Percentiles rank a stretch among this genome's conserved stretches.
These are phyloP conservation scores for Eolophus roseicapilla DNA, from an alignment of 2,113 vertebrate genomes.

Conservation along the genomic window DNA sequence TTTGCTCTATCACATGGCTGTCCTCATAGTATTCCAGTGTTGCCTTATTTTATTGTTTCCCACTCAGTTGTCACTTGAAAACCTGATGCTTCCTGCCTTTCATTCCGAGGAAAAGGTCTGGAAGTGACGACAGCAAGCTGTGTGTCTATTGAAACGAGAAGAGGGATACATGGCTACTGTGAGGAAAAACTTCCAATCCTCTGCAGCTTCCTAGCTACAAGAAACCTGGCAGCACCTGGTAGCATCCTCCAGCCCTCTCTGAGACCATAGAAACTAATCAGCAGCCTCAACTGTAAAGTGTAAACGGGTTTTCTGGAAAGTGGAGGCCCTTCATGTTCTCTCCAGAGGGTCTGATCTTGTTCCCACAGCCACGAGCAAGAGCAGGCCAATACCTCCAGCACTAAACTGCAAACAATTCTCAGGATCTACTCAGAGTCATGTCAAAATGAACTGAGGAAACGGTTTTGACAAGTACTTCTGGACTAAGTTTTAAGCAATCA, in stretches of 20 bases:
- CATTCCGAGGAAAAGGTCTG: background rate
- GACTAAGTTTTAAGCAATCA: slow-evolving; percentile 82
- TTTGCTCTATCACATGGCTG: background rate
- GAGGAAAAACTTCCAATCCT: background rate
- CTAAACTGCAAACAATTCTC: slow-evolving; percentile 54
- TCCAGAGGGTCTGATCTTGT: background rate
- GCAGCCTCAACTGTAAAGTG: background rate
- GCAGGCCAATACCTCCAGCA: background rate
- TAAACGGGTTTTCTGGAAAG: background rate
- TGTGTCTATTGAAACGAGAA: background rate
- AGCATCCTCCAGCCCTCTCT: background rate
- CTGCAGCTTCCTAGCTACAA: background rate
- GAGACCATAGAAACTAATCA: background rate
- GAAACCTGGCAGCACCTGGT: background rate
- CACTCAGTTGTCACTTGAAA: background rate
- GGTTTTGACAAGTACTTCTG: slow-evolving; percentile 79
- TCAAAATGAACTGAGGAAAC: slow-evolving; percentile 78
- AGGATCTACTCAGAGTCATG: slow-evolving; percentile 70
- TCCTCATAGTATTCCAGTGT: background rate
- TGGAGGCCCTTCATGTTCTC: background rate
- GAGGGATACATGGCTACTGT: background rate
- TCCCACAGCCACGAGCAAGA: background rate
- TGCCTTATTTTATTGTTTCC: background rate
- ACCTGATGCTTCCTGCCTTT: background rate
- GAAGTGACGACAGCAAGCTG: background rate